Conservation (phyloP, 2,113 vertebrate genomes). For the Malurus elegans region DNA sequence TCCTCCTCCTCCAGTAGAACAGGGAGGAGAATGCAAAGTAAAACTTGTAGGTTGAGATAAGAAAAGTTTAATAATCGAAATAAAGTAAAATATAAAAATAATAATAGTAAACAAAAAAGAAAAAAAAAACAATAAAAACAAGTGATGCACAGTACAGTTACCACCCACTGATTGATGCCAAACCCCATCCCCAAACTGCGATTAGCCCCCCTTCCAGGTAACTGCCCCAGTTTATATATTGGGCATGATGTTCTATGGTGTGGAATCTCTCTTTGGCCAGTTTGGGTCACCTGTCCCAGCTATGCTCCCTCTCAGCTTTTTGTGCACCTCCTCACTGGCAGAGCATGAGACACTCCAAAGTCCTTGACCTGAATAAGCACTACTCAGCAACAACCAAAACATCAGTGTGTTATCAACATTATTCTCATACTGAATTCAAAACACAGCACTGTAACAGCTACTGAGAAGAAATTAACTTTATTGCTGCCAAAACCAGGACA, state of each 20-base stretch:
- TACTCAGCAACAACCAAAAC: background rate
- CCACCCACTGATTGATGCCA: background rate
- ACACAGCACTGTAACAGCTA: background rate
- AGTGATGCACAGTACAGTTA: background rate
- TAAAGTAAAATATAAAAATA: background rate
- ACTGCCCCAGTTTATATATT: background rate
- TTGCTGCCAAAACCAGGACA: background rate
- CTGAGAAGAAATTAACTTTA: background rate
- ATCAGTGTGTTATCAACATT: background rate
- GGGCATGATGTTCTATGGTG: background rate
- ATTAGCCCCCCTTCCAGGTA: background rate
- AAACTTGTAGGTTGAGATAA: background rate
- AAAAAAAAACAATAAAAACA: background rate
- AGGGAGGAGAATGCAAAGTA: background rate
- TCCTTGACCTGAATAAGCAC: background rate
- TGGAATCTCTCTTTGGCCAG: background rate
- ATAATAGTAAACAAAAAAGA: background rate
- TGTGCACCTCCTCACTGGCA: background rate
- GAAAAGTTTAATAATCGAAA: background rate
- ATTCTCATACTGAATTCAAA: background rate
- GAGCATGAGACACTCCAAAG: background rate
- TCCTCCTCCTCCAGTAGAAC: background rate
- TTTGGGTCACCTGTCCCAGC: background rate
- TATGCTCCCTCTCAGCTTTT: background rate
- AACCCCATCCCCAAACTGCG: background rate